Evolutionary conservation across 2,113 vertebrate genomes (phyloP), one percentile per base, ranked within the genome.

Genomic region (Lucifuga dentata): DNA sequence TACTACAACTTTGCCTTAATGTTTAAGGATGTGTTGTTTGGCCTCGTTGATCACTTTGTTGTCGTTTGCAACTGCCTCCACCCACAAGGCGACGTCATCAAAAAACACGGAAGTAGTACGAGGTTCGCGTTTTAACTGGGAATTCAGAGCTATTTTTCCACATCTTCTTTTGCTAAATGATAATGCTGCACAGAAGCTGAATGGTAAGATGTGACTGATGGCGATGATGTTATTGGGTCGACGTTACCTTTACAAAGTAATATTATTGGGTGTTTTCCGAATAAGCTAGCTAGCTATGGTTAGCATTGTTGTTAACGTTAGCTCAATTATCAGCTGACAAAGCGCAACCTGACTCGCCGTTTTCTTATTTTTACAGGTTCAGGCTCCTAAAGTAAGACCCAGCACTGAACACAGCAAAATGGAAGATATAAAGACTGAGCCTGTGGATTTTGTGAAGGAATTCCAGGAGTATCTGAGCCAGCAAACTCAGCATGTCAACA

Each of bases 401-500:
- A 3, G 3, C 2, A 12, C 39, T 32, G 11, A 33, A 20, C 12
- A 21, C 6, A 60, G 10, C 17, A 84, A 36, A 8, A 91, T 91
- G 89, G 89, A 91, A n/a, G 85, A 86, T 19, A 87, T 91, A 83
- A 98, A 98, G 86, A 93, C 95, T 40, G 98, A 99, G 79, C 93
- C 98, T 1, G 88, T 98, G 93, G 98, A 99, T 91, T 99, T 99
- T 44, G 97, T 99, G 48, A 99, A 97, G 68, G 98, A 99, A 89
- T 99, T 99, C 78, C 98, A 99, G 85, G 98, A 99, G 57, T 99
- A 99, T 81, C 93, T 99, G 51, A 98, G 95, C 1, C 97, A 99
- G 62, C 98, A 99, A 91, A 99, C 98, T 10, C 97, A 99, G 39
- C 98, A 99, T 76, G 98, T 99, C 64, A 99, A 99, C 88, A 98